Evolutionary conservation across 2,888 invertebrate genomes (phyloP), one percentile per base, ranked within the genome.

Genomic region (Eupithecia subfuscata): DNA sequence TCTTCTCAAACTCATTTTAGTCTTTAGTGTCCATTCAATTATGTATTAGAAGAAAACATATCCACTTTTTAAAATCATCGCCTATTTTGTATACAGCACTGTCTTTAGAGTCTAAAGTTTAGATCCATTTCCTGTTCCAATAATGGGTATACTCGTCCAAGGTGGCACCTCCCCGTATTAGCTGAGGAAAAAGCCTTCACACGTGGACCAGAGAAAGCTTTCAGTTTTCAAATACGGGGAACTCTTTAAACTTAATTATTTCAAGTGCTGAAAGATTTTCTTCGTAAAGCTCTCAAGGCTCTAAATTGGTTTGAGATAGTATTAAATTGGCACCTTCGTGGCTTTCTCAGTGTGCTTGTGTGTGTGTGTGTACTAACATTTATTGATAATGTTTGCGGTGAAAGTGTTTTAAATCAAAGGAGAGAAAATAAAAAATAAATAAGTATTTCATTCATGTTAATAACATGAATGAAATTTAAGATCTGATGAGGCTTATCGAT

Each of bases 181-280:
- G 56, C 22, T 22, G 56, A 25, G 5, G 56, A 11, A 22, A 22
- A 56, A 22, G 56, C 12, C 52, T 67, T 73, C 74, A 77, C 74
- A 77, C 75, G 74, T 77, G 75, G 77, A 75, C 72, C 22, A 8
- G 74, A 75, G 68, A 77, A 77, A 56, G 74, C 77, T 73, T 77
- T 77, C 70, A 77, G 77, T 73, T 77, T n/a, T n/a, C n/a, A 75
- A 75, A 77, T 68, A 73, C 67, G 67, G 63, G 43, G 68, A 64
- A 43, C 71, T 73, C 64, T 73, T 71, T 70, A 48, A 63, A 75
- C 67, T 48, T 72, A 70, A 77, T 77, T 74, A 75, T 77, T 75
- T 70, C 70, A 74, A 77, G 74, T 73, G 75, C 69, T 48, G 40
- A 67, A 70, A 52, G 69, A 74, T 74, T 77, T 74, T 74, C 70